Conservation (phyloP, 2,888 invertebrate genomes). For the Resseliella maxima region DNA sequence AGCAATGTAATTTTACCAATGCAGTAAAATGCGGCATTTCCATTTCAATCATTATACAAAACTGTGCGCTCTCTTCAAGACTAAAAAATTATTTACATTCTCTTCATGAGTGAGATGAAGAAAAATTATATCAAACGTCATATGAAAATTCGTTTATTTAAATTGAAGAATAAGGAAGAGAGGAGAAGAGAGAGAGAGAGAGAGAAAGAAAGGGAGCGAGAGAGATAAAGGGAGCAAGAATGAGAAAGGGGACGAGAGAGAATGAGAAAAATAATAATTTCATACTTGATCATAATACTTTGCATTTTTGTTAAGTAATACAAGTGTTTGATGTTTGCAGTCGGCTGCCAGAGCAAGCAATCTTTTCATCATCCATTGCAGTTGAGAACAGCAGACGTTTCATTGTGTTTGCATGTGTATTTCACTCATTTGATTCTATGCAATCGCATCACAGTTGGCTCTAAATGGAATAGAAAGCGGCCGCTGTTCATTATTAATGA, state of each 20-base stretch:
- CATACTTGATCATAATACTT: background rate
- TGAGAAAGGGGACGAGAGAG: too few relatives aligned
- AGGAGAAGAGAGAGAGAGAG: too few relatives aligned
- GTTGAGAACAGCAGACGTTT: background rate
- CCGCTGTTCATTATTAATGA: conserved; percentile 22
- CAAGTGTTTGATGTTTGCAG: background rate
- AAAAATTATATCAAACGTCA: background rate
- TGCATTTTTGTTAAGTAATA: background rate
- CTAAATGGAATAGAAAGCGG: background rate
- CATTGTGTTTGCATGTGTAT: background rate
- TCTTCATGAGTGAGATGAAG: background rate
- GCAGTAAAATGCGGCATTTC: conserved; percentile 51
- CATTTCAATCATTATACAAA: conserved; percentile 15
- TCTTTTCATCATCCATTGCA: conserved; percentile 6
- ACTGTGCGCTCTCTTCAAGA: background rate
- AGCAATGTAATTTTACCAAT: conserved; percentile 44
- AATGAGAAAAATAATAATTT: too few relatives aligned
- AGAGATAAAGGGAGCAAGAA: too few relatives aligned
- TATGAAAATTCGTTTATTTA: conserved; percentile 21
- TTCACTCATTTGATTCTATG: background rate
- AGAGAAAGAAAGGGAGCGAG: too few relatives aligned
- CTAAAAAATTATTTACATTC: background rate
- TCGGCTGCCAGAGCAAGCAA: background rate
- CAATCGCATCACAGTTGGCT: background rate
- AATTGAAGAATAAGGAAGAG: conserved; percentile 39